Conservation (phyloP, 2,113 vertebrate genomes). For the Dipodomys stephensi region DNA sequence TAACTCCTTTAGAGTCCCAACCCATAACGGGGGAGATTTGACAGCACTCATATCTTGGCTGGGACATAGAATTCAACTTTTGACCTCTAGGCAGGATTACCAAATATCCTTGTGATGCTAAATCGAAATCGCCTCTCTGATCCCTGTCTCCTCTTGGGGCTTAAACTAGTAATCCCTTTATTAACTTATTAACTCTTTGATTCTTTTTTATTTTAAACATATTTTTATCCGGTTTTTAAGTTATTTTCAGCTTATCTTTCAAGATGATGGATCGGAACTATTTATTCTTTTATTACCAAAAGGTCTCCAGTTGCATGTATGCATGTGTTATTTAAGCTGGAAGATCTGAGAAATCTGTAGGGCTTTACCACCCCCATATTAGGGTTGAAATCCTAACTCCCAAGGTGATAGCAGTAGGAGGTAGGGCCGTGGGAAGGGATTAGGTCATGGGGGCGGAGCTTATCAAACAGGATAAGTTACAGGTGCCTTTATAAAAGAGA, state of each 20-base stretch:
- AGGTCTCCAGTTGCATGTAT: background rate
- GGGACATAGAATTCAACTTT: background rate
- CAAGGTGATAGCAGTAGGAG: background rate
- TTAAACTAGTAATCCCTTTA: conserved; percentile 12
- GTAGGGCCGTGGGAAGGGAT: background rate
- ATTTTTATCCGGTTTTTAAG: background rate
- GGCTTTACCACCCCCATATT: background rate
- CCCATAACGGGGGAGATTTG: background rate
- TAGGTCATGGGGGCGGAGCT: background rate
- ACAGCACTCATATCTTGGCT: background rate
- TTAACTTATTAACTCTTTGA: conserved; percentile 7
- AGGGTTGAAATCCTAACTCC: background rate
- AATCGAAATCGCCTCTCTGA: background rate
- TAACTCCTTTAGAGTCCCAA: background rate
- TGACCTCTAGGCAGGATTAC: background rate
- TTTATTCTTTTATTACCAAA: background rate
- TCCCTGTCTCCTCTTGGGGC: conserved; percentile 12
- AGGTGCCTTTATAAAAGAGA: background rate
- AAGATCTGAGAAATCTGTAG: background rate
- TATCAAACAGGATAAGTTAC: background rate
- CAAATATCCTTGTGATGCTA: background rate
- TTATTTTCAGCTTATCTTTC: background rate
- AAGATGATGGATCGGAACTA: background rate
- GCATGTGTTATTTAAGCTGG: background rate
- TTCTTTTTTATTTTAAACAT: conserved; percentile 16